Percentiles rank a stretch among this genome's conserved stretches.
Conservation (phyloP, 2,888 invertebrate genomes). For the Protodeltote pygarga region DNA sequence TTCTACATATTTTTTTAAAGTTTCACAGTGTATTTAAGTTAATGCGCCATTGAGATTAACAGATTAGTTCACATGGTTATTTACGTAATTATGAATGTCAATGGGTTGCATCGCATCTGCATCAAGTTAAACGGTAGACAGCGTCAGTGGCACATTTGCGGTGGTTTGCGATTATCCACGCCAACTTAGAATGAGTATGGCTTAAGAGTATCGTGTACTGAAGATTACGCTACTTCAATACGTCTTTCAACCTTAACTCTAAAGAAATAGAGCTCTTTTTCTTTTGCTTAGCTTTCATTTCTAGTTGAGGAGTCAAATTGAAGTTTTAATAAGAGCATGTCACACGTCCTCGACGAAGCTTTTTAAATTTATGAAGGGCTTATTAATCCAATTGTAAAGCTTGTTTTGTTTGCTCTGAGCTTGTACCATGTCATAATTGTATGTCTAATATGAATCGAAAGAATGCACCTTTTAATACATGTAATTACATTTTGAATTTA, state of each 20-base stretch:
- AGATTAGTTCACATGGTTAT: neutral
- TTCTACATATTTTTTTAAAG: no score
- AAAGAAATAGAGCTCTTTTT: constrained; percentile 31
- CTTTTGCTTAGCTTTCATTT: constrained; percentile 1
- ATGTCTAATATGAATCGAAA: constrained; percentile 11
- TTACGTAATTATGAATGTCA: constrained; percentile 19
- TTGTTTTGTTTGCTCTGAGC: constrained; percentile 48
- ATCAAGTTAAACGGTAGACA: constrained; percentile 59
- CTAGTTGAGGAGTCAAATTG: constrained; percentile 42
- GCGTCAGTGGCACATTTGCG: constrained; percentile 67
- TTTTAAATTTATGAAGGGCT: constrained; percentile 59
- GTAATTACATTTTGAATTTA: no score
- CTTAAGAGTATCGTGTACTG: constrained; percentile 16
- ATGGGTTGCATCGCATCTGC: constrained; percentile 12
- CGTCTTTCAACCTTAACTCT: constrained; percentile 3
- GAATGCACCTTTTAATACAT: constrained; percentile 2
- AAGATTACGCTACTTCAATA: constrained; percentile 1
- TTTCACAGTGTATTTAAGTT: no score
- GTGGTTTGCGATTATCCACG: constrained; percentile 76
- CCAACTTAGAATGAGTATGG: constrained; percentile 65
- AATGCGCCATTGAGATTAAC: neutral
- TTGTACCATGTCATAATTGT: constrained; percentile 26
- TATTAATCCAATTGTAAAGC: constrained; percentile 63
- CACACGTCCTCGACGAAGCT: constrained; percentile 54
- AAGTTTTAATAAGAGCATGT: constrained; percentile 70